Evolutionary conservation across 2,888 invertebrate genomes (phyloP), one percentile per base, ranked within the genome.

Genomic region (Rhaphigaster nebulosa): DNA sequence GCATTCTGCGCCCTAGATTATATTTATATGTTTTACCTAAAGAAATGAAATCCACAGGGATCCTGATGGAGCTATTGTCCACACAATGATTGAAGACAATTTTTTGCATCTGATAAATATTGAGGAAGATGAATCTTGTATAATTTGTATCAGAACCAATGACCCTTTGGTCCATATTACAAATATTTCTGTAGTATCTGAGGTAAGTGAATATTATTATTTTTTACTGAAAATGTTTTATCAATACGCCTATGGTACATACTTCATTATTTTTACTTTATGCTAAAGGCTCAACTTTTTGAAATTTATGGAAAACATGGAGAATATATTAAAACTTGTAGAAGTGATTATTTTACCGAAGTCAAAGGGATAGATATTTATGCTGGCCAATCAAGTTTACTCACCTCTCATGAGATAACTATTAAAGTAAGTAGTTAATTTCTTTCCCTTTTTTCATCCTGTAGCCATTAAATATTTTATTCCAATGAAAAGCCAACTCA

Each of bases 231-330:
- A 29, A 65, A 65, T 65, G 15, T 34, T 65, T 34, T 18, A 65
- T 65, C 29, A 29, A 3, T 70, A 93, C 94, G 60, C 94, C 94
- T 6, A 94, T 94, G 93, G 92, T 92, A 87, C 54, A 38, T 41
- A 65, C 76, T 29, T 38, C 1, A 56, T 45, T 23, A 54, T 34
- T 89, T n/a, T 65, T 94, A 76, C 92, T 70, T 87, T 89, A 20
- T 76, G 56, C 92, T 92, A 38, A 89, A 93, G 93, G 94, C 94
- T 20, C 93, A 93, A 23, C 93, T 94, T n/a, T 92, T 94, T 90
- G 94, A 94, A 92, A 93, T 94, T 91, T 94, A 94, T 92, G 94
- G 94, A 90, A 93, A 94, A 91, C 93, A 92, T 90, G 94, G 94
- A 65, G 94, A 94, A 92, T 94, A 94, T 92, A 92, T 94, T 5